phyloP scores from a whole-genome alignment of 2,888 invertebrate species.

The Callinectes sapidus region DNA sequence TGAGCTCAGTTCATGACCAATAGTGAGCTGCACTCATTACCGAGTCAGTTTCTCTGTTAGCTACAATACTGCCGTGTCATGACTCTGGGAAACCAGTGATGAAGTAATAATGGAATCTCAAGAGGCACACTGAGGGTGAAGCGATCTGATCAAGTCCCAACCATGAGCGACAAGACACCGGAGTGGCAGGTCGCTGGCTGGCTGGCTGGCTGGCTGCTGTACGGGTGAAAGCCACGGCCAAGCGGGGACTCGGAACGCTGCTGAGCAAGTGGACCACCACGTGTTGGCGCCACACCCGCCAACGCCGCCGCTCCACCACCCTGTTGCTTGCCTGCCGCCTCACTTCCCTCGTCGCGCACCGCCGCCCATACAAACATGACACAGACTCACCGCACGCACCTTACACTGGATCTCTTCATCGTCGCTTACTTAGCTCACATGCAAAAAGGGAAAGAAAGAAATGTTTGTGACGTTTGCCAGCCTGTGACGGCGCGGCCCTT shows the following conservation, averaged over 20 bases:
- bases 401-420: not conserved
- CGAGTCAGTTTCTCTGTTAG: not conserved
- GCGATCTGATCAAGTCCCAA: not conserved
- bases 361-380: not conserved
- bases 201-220: not conserved
- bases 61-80: not conserved
- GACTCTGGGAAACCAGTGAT: not conserved
- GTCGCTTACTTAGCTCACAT: not conserved
- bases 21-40: not conserved
- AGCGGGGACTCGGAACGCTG: not conserved
- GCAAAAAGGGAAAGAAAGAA: not conserved
- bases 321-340: not conserved
- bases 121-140: not conserved
- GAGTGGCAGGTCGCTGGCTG: not conserved
- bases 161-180: not conserved
- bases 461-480: slow-evolving; percentile 16
- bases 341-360: not conserved
- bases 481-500: not conserved
- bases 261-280: slow-evolving; percentile 61
- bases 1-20: not conserved
- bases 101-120: not conserved
- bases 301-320: not conserved
- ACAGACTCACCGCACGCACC: not conserved
- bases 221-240: slow-evolving; percentile 39
- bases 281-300: slow-evolving; percentile 52